Conservation (phyloP, 1,140 invertebrate species). For the Apis dorsata region DNA sequence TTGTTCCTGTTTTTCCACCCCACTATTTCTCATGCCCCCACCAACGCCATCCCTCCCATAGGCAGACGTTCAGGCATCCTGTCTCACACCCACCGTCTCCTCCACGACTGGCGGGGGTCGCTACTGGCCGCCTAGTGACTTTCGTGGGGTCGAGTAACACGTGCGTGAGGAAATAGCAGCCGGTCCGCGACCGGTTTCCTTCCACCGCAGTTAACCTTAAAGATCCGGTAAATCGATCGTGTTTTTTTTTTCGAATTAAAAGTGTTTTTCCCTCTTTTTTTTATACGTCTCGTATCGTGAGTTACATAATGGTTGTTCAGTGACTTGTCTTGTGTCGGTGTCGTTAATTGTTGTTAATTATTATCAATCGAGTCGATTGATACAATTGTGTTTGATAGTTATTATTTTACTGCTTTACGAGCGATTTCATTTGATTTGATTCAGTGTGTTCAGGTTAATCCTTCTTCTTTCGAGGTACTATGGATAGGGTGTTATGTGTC, state of each 20-base stretch:
- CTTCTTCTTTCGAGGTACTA: background rate
- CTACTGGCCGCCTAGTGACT: constrained; percentile 70
- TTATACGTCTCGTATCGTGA: background rate
- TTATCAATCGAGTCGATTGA: too few relatives aligned
- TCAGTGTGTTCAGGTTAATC: background rate
- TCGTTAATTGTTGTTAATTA: too few relatives aligned
- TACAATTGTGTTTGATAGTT: background rate
- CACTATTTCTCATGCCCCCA: constrained; percentile 2
- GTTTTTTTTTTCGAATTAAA: too few relatives aligned
- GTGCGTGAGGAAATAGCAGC: constrained; percentile 67
- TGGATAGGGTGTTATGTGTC: background rate
- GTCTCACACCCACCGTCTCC: constrained; percentile 45
- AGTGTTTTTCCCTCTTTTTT: too few relatives aligned
- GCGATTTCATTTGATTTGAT: background rate
- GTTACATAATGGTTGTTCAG: background rate
- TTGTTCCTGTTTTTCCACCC: background rate
- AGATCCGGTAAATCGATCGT: background rate
- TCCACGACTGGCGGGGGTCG: constrained; percentile 47
- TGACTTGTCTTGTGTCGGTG: background rate
- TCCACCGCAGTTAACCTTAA: background rate
- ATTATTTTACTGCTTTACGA: too few relatives aligned
- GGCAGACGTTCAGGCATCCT: constrained; percentile 51
- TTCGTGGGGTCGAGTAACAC: constrained; percentile 74
- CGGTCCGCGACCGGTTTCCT: constrained; percentile 24
- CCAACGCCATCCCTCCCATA: constrained; percentile 38